Base-by-base conservation (phyloP, 1,140 invertebrate genomes). In the Megalopta genalis region DNA sequence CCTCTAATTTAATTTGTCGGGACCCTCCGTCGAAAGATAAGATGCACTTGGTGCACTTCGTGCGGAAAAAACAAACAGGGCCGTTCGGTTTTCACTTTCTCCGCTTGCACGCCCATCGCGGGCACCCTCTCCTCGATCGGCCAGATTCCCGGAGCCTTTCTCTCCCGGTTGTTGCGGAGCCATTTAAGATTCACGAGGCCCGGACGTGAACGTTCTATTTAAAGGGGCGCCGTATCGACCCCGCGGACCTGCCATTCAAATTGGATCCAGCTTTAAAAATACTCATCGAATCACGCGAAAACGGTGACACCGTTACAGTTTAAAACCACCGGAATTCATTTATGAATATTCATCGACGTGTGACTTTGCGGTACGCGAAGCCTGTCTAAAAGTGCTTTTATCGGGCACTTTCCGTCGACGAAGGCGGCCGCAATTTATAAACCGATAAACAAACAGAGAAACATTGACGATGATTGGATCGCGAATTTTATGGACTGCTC, bases 11-110 rank as follows among this genome's bases (percentile, higher is more conserved):
- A 81, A 84, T 82, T 87, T 80, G 79, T 54, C 42, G 74, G n/a
- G 76, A 77, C 66, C 78, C 77, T 77, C 71, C 79, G 64, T 65
- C 69, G 67, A 76, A 82, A 87, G 77, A 86, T 80, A 78, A 81
- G 77, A 85, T 87, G 84, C 77, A 79, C 78, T 83, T 83, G 75
- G 42, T 86, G 75, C 79, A 83, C 67, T 87, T 85, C 75, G 75
- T 71, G 83, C 42, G 68, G 77, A 85, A 87, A 77, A 87, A 81
- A 49, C 72, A 82, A 87, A 85, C 86, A 80, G 67, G 39, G 42
- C 72, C 62, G 46, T 37, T 27, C 60, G 23, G 52, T 46, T 73
- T 74, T 79, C 71, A 67, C 72, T 79, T 79, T 66, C 71, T 16
- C 54, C 32, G 23, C 32, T 67, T 32, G 54, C 18, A 7, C 18